Percentiles rank a stretch among this genome's conserved stretches.
These are phyloP conservation scores for Cephus nigrinus DNA, from an alignment of 2,888 invertebrate genomes.

Conservation along the genomic window DNA sequence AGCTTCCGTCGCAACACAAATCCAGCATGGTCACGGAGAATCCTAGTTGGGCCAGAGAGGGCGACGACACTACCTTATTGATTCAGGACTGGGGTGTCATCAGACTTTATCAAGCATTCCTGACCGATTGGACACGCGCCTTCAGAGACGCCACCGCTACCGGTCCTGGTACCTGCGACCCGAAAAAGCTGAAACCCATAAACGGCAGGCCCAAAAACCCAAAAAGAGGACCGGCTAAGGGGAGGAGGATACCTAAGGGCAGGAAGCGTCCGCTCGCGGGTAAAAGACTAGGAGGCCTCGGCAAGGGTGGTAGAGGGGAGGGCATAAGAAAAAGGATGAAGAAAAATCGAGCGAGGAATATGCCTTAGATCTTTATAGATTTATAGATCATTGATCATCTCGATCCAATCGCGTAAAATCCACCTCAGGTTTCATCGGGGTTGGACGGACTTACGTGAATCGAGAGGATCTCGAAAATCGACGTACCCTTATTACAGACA, in stretches of 20 bases:
- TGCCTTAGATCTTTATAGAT: background rate
- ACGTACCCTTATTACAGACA: background rate
- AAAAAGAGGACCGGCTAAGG: slow-evolving; percentile 10
- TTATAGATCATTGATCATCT: background rate
- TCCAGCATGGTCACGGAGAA: slow-evolving; percentile 61
- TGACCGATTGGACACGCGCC: slow-evolving; percentile 72
- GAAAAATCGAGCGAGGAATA: background rate
- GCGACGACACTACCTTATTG: slow-evolving; percentile 70
- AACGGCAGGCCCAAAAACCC: slow-evolving; percentile 42
- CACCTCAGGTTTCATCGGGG: background rate
- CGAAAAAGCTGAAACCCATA: slow-evolving; percentile 38
- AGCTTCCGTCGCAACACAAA: slow-evolving; percentile 53
- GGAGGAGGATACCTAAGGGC: slow-evolving; percentile 19
- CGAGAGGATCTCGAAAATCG: background rate
- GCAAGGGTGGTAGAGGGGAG: slow-evolving; percentile 32
- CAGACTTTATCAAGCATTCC: slow-evolving; percentile 70
- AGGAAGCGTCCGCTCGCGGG: background rate
- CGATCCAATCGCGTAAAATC: background rate
- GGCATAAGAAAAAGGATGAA: slow-evolving; percentile 29
- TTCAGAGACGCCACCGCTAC: slow-evolving; percentile 62
- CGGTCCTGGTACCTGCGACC: slow-evolving; percentile 56
- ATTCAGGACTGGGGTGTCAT: slow-evolving; percentile 74
- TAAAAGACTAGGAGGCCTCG: slow-evolving; percentile 6
- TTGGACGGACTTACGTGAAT: background rate
- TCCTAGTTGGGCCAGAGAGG: slow-evolving; percentile 65